Evolutionary conservation across 2,797 vertebrate genomes (phyloP).

Genomic region (Cirrhinus mrigala): DNA sequence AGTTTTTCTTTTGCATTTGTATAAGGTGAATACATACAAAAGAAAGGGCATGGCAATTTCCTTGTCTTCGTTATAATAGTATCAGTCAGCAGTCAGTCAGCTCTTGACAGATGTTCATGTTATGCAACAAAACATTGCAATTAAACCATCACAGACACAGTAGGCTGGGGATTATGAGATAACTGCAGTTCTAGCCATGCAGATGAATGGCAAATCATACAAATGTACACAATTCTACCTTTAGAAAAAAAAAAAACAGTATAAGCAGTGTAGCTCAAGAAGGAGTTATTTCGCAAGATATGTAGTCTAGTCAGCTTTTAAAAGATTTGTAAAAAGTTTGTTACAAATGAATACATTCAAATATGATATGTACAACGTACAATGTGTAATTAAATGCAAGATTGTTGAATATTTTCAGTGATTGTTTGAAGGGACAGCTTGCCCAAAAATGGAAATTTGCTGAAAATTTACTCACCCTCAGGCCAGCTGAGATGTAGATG

Average conservation of each 20-base stretch:
- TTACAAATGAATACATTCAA: background rate
- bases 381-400: background rate
- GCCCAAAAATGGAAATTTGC: background rate
- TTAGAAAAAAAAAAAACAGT: background rate
- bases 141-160: slow-evolving; percentile 14
- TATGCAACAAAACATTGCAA: slow-evolving; percentile 39
- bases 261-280: background rate
- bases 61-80: slow-evolving; percentile 22
- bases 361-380: background rate
- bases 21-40: slow-evolving; percentile 23
- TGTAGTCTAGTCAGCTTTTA: background rate
- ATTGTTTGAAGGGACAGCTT: background rate
- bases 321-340: background rate
- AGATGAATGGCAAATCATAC: background rate
- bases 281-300: background rate
- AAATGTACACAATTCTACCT: background rate
- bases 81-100: slow-evolving; percentile 40
- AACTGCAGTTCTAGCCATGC: slow-evolving; percentile 3
- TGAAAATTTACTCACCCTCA: background rate
- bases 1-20: background rate
- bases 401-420: fast-evolving
- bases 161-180: slow-evolving; percentile 19
- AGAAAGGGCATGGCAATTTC: slow-evolving; percentile 34
- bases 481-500: background rate
- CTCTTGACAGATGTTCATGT: slow-evolving; percentile 35